Conservation (phyloP, 35 echinoderm and acorn worm genomes). For the Lytechinus variegatus region DNA sequence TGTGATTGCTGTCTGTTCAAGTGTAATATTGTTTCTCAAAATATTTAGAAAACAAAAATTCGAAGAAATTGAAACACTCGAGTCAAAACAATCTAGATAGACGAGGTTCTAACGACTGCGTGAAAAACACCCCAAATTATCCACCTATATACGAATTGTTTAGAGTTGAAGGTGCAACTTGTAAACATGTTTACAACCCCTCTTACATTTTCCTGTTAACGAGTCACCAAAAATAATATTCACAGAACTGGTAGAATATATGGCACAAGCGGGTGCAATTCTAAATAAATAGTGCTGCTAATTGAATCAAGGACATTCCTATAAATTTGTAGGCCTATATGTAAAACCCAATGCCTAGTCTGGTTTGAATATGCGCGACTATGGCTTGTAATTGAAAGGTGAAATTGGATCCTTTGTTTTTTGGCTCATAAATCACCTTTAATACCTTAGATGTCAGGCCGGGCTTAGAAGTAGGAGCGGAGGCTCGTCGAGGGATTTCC, state of each 20-base stretch:
- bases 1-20: no score
- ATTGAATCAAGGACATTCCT: not conserved
- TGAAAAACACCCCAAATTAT: no score
- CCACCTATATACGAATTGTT: no score
- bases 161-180: not conserved
- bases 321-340: not conserved
- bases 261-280: not conserved
- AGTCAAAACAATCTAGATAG: no score
- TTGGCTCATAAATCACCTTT: slow-evolving; percentile 10
- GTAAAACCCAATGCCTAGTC: not conserved
- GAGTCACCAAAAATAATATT: not conserved
- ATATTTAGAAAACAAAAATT: no score
- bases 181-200: not conserved
- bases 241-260: not conserved
- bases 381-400: not conserved
- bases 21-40: no score
- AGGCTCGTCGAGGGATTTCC: not conserved
- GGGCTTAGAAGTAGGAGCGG: not conserved
- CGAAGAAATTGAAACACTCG: no score
- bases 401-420: slow-evolving; percentile 4
- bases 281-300: not conserved
- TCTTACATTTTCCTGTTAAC: not conserved
- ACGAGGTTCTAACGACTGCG: no score
- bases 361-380: not conserved
- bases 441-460: not conserved